Base-by-base conservation (phyloP, 2,797 vertebrate species). In the Crenichthys baileyi region DNA sequence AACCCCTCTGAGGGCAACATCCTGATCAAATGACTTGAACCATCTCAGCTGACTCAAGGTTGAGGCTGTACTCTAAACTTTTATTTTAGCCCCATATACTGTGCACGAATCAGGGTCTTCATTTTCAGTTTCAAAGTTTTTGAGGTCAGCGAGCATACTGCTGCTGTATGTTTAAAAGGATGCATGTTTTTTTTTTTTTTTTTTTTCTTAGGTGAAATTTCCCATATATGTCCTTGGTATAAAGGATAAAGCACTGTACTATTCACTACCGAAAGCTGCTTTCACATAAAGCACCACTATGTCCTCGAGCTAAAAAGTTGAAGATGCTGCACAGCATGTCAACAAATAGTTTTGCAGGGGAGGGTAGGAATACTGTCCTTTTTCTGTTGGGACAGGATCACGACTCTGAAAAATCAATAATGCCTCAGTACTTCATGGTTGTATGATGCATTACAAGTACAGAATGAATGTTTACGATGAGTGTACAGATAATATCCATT, bases 361-460 rank as follows among this genome's bases (percentile, higher is more conserved):
- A 70, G 16, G 76, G 61, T n/a, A 77, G 67, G 68, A 78, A 67
- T 70, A 29, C 74, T 83, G 15, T 70, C 75, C 22, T 65, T 16
- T 53, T 20, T n/a, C 79, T 60, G 29, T 15, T 74, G 79, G 68
- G 77, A 88, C 60, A 56, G 51, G 82, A 82, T 87, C 83, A 75
- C 71, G 72, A 24, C 75, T 80, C 29, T 53, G 70, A 83, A 87
- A 85, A 88, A 91, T 91, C 86, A 80, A 80, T 83, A 90, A 81
- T 31, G 24, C 61, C 76, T 70, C 55, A 46, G 41, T 61, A 65
- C 78, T 76, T 80, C 51, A 26, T 73, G 75, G 70, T 82, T 82
- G n/a, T 78, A 71, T 83, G 74, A 84, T 82, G 81, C 68, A 81
- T 70, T 78, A 82, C 36, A 46, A 78, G 74, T 44, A 41, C 46